These are phyloP conservation scores for Muscicapa adusta DNA, from an alignment of 2,113 vertebrate genomes.

Conservation along the genomic window DNA sequence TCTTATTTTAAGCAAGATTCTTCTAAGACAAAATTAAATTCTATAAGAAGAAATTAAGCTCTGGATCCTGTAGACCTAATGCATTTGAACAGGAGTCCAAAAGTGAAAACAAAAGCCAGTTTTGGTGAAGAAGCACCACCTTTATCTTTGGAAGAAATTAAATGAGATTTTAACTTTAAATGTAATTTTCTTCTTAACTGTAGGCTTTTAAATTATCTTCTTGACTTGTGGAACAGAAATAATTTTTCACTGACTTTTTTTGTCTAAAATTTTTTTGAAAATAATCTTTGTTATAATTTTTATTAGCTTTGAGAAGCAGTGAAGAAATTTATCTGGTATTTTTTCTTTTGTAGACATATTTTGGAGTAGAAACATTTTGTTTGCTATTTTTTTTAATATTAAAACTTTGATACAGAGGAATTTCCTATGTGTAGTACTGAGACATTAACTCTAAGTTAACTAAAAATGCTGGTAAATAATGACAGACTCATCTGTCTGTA, in stretches of 20 bases:
- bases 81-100: not conserved
- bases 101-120: not conserved
- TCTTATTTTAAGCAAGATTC: not conserved
- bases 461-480: not conserved
- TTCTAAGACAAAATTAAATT: not conserved
- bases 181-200: not conserved
- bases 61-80: not conserved
- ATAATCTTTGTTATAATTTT: not conserved
- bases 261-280: not conserved
- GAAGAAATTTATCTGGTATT: not conserved
- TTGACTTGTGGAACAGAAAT: not conserved
- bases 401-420: not conserved
- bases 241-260: not conserved
- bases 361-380: not conserved
- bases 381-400: rapidly evolving
- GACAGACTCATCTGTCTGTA: not conserved
- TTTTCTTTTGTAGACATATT: not conserved
- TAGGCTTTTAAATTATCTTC: not conserved
- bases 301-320: not conserved
- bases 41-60: not conserved
- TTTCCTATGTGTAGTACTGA: not conserved
- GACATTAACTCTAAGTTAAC: not conserved
- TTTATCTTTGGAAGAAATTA: not conserved
- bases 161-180: not conserved
- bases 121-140: not conserved